phyloP scores from a whole-genome alignment of 2,113 vertebrate genomes.

The Cryptotis parvus region DNA sequence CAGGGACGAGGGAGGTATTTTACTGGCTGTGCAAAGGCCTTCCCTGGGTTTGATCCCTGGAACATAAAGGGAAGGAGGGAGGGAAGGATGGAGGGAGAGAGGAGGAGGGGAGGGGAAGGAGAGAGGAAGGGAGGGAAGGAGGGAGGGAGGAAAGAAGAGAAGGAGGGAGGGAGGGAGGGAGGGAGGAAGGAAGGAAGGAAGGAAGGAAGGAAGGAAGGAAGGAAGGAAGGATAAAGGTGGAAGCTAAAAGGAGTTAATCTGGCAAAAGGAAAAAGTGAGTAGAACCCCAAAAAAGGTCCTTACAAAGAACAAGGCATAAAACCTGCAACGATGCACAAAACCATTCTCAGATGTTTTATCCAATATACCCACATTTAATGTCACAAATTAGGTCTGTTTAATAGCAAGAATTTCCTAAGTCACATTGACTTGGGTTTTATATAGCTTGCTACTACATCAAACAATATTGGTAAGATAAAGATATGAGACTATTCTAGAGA shows the following conservation, averaged over 20 bases:
- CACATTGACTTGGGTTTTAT: background rate
- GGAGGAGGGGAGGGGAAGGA: too few species aligned
- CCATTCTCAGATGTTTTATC: slow-evolving; percentile 27
- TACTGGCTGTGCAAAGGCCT: too few species aligned
- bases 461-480: background rate
- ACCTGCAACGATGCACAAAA: slow-evolving; percentile 2
- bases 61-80: too few species aligned
- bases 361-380: slow-evolving; percentile 33
- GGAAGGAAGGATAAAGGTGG: background rate
- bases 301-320: background rate
- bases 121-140: too few species aligned
- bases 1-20: too few species aligned
- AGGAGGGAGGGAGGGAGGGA: too few species aligned
- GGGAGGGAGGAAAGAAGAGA: too few species aligned
- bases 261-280: slow-evolving; percentile 1
- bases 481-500: background rate
- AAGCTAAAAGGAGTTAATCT: background rate
- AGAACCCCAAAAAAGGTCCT: slow-evolving; percentile 6
- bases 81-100: too few species aligned
- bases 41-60: too few species aligned
- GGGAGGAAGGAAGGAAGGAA: too few species aligned
- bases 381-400: slow-evolving; percentile 25
- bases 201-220: too few species aligned
- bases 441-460: background rate
- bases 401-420: slow-evolving; percentile 16